Conservation (phyloP, 2,797 vertebrate genomes). For the Cetoscarus ocellatus region DNA sequence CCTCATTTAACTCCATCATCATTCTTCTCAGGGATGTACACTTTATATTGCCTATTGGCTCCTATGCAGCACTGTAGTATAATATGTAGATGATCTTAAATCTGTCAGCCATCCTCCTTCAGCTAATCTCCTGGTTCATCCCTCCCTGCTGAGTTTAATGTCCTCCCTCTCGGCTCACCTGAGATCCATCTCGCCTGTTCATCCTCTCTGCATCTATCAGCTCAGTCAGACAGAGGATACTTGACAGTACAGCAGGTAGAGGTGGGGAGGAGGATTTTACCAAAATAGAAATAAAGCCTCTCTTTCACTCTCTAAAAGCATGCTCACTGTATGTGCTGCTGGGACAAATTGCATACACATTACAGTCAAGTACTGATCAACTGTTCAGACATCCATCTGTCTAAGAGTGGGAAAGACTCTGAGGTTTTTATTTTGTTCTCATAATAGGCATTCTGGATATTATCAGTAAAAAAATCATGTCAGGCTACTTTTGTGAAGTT, state of each 20-base stretch:
- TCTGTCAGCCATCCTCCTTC: slow-evolving; percentile 61
- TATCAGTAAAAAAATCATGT: too few species aligned
- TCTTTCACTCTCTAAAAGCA: slow-evolving; percentile 34
- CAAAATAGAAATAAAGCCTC: slow-evolving; percentile 52
- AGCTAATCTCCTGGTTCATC: slow-evolving; percentile 70
- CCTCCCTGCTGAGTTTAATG: slow-evolving; percentile 70
- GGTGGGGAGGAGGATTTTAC: slow-evolving; percentile 52
- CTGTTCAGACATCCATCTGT: slow-evolving; percentile 14
- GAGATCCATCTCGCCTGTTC: slow-evolving; percentile 37
- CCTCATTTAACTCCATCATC: neutral
- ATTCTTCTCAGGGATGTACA: neutral
- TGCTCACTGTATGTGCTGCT: slow-evolving; percentile 33
- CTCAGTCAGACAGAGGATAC: slow-evolving; percentile 52
- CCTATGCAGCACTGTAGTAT: slow-evolving; percentile 16
- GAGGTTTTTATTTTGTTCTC: too few species aligned
- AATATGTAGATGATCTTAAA: slow-evolving; percentile 54
- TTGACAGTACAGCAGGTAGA: slow-evolving; percentile 44
- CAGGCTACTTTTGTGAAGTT: too few species aligned
- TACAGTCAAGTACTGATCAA: slow-evolving; percentile 31
- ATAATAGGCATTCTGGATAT: too few species aligned
- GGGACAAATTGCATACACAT: slow-evolving; percentile 33
- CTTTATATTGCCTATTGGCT: slow-evolving; percentile 16
- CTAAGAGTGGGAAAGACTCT: neutral
- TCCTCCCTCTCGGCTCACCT: slow-evolving; percentile 65
- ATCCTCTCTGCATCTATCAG: slow-evolving; percentile 30